Base-by-base conservation (phyloP, 2,113 vertebrate species). In the Ursus arctos region DNA sequence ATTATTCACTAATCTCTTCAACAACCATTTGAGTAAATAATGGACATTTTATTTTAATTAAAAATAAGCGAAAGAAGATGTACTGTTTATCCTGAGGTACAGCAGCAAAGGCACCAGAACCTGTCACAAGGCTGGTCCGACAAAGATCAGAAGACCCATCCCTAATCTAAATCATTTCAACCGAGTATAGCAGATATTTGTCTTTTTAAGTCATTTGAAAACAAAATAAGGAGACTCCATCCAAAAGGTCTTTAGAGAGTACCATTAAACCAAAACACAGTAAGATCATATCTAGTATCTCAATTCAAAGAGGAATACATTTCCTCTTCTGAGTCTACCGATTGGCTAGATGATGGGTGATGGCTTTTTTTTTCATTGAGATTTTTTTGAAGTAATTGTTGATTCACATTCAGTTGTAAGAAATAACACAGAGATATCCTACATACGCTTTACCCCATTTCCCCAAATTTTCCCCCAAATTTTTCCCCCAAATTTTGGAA, bases 11-110 rank as follows among this genome's bases (percentile, higher is more conserved):
- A 51, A 90, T 72, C 51, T 83, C 72, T 61, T 94, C 63, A 91
- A 51, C 22, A 65, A 40, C 21, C 36, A 31, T 67, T 77, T 92
- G 84, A 91, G 33, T 81, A 94, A 95, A 91, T 65, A 47, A 3
- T 24, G 3, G 21, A 51, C 40, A 95, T 63, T 84, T 94, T 97
- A 69, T 91, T 91, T 94, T 43, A 80, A 59, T 43, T 63, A 92
- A 83, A 67, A 93, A 16, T 24, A 94, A 72, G 49, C 18, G 14
- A 94, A 55, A 71, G 81, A 88, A 97, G 40, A 72, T 33, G 8
- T 63, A 69, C 4, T 53, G 43, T 82, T 88, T 85, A 79, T 55
- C 74, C 67, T 71, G 28, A 86, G 57, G 31, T 33, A 28, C 1
- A 53, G 67, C 28, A 43, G 47, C 31, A 94, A 71, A 92, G 40